phyloP scores from a whole-genome alignment of 2,888 invertebrate genomes.

The Drosophila phalerata region DNA sequence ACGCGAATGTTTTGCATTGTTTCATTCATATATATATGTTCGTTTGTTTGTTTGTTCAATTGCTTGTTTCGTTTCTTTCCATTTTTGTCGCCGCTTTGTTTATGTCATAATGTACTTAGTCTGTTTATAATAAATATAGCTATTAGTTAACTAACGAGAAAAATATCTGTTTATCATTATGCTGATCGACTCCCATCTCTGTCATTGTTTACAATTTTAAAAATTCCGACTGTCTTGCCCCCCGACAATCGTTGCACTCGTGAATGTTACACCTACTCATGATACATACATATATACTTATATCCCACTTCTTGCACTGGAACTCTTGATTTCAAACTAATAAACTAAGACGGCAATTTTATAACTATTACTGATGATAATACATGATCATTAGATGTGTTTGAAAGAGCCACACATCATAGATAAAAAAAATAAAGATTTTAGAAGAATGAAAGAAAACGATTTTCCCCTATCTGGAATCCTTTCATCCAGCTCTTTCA shows the following conservation, averaged over 20 bases:
- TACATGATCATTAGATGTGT: not conserved
- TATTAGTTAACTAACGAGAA: constrained; percentile 26
- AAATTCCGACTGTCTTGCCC: constrained; percentile 1
- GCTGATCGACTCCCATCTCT: not conserved
- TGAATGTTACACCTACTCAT: constrained; percentile 14
- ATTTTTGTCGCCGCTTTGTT: constrained; percentile 32
- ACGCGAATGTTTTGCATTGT: constrained; percentile 54
- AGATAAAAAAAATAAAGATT: not conserved
- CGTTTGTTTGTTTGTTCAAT: constrained; percentile 52
- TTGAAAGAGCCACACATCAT: not conserved
- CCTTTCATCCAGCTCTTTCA: not conserved
- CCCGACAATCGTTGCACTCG: not conserved
- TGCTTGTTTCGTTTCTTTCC: constrained; percentile 30
- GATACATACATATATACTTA: not conserved
- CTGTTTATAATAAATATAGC: constrained; percentile 21
- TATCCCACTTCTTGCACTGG: constrained; percentile 7
- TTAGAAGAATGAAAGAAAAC: not conserved
- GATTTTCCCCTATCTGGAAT: not conserved
- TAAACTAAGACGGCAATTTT: not conserved
- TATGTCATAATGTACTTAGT: constrained; percentile 37
- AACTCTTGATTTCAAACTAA: constrained; percentile 1
- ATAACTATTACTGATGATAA: not conserved
- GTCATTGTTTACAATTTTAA: not conserved
- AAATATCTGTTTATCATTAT: constrained; percentile 1
- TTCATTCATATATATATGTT: constrained; percentile 50